Base-by-base conservation (phyloP, 1,140 invertebrate genomes). In the Caenorhabditis remanei region DNA sequence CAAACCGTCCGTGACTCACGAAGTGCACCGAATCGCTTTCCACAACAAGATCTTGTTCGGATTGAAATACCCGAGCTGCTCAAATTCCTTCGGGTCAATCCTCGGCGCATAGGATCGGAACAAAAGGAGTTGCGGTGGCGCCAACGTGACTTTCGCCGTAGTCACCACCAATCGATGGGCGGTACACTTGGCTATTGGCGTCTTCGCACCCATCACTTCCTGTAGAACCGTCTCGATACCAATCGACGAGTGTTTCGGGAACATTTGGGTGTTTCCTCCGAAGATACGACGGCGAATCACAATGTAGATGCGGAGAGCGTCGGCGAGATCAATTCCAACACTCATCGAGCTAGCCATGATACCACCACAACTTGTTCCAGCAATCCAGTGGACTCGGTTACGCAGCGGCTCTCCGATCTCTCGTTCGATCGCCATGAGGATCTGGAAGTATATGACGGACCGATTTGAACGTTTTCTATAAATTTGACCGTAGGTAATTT, bases 311-410 rank as follows among this genome's bases (percentile, higher is more conserved):
- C 55, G 43, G 13, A 71, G 71, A 16, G 50, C 58, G 24, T 82
- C 53, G 16, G 48, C 14, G 21, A 83, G n/a, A 24, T 67, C 48
- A n/a, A 87, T 48, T 24, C 86, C 71, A 32, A 79, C 46, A 32
- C 71, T 24, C 9, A 79, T 79, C 8, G 71, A 79, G 24, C 71
- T 79, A 13, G 71, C 71, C 71, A 79, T 83, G 11, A 87, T 87
- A 0, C 86, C 86, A 24, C 86, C 86, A 24, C 86, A 87, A 50
- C 86, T 87, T 19, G 86, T 87, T 4, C 86, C 86, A 8, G 65
- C 86, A 2, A 87, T 43, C 86, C 86, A 87, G 48, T 87, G 86
- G 6, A 83, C 19, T 16, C 86, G 61, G 46, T 65, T 71, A 55
- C 75, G 48, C 5, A 87, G 24, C 21, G 41, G 43, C 19, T 87